Conservation (phyloP, 2,113 vertebrate genomes). For the Poeciliopsis turrubarensis region DNA sequence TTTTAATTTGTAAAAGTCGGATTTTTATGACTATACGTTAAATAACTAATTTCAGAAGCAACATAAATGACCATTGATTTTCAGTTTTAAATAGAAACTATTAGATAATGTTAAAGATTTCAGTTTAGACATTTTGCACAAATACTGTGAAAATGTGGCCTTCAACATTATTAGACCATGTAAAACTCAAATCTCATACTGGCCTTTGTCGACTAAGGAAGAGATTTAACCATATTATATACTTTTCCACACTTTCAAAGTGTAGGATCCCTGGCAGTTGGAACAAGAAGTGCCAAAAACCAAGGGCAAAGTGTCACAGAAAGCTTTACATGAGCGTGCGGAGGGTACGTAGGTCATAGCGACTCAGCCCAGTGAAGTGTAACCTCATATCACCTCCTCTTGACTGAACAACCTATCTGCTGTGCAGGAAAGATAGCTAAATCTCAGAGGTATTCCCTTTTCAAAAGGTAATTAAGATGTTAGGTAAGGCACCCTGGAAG, state of each 20-base stretch:
- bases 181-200: background rate
- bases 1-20: too few relatives aligned
- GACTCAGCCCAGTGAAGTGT: slow-evolving; percentile 63
- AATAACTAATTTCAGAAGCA: too few relatives aligned
- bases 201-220: too few relatives aligned
- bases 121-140: background rate
- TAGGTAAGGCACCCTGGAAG: slow-evolving; percentile 60
- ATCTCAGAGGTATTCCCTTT: slow-evolving; percentile 72
- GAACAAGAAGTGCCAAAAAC: slow-evolving; percentile 22
- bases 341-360: slow-evolving; percentile 59
- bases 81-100: too few relatives aligned
- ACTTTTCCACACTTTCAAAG: background rate
- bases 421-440: slow-evolving; percentile 53
- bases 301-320: slow-evolving; percentile 50
- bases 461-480: slow-evolving; percentile 76
- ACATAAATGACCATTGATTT: too few relatives aligned
- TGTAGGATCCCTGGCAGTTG: background rate
- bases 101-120: background rate
- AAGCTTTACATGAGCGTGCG: slow-evolving; percentile 21
- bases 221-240: too few relatives aligned
- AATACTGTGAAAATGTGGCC: background rate
- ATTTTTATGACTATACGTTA: too few relatives aligned
- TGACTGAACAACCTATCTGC: slow-evolving; percentile 63
- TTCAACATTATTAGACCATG: background rate
- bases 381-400: slow-evolving; percentile 67